Base-by-base conservation (phyloP, 23 tunicate species). In the Styela clava region DNA sequence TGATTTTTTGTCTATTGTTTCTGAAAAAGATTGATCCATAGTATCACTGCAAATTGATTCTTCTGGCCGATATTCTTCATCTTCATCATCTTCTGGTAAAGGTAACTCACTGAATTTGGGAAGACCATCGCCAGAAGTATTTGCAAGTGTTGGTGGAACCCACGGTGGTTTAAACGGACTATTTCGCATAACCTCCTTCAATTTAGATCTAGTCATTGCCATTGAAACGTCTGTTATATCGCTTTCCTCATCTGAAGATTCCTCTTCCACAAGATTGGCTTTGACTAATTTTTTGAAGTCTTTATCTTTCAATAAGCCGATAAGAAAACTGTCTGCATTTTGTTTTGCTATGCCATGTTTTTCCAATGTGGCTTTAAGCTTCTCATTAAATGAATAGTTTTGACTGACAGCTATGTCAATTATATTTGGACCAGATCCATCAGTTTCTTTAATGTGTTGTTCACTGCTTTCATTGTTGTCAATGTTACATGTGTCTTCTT, bases 51-150 rank as follows among this genome's bases (percentile, higher is more conserved):
- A 52, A 26, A 76, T 33, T 36, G 61, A 86, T 72, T 28, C 74
- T 35, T 29, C 52, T 9, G 95, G 95, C 12, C 67, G 33, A 61
- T 85, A 89, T 30, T 89, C 95, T 18, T 81, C 94, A 88, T 88
- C 95, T 9, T 89, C 95, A 12, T 89, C 95, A 64, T 89, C 94
- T 34, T 89, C 95, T 0, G 86, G 83, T 35, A 89, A 68, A 52
- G 88, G 86, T 1, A 89, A 51, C 1, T 89, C 95, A 56, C 89
- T 81, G 36, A 89, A 89, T 79, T 82, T 52, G 1, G 83, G 78
- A 34, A 36, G 52, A 22, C 29, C 51, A n/a, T 20, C 0, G 24
- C 69, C 44, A 24, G 21, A 36, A 36, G 0, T 30, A 69, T 23
- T 30, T 22, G n/a, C 69, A 21, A 5, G 62, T 65, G 27, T 74